A percentile compares a stretch with the other conserved stretches of the same genome.
These are phyloP conservation scores for Chaetogeoica ovagalla DNA, from an alignment of 2,888 invertebrate genomes.

Conservation along the genomic window DNA sequence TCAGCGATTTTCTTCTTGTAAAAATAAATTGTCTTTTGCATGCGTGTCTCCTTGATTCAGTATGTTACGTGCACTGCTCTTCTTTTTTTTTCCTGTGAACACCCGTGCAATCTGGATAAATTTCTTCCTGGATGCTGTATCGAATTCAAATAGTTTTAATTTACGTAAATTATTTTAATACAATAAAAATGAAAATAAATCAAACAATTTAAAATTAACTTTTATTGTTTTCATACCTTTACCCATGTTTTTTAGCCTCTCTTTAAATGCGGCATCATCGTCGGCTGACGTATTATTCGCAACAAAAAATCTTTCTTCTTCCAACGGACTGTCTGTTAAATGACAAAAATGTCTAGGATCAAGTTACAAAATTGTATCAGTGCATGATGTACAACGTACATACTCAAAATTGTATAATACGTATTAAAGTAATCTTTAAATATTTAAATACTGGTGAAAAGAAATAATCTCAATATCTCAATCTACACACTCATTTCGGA, in stretches of 20 bases:
- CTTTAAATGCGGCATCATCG: constrained; percentile 74
- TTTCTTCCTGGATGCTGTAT: constrained; percentile 75
- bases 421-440: too few relatives aligned
- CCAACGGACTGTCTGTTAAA: constrained; percentile 56
- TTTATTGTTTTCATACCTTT: constrained; percentile 64
- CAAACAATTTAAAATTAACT: background rate
- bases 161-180: background rate
- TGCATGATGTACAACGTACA: background rate
- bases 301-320: constrained; percentile 54
- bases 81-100: constrained; percentile 70
- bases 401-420: too few relatives aligned
- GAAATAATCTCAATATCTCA: too few relatives aligned
- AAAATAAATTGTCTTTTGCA: constrained; percentile 56
- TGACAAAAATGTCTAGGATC: background rate
- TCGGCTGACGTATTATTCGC: constrained; percentile 57
- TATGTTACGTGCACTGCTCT: constrained; percentile 52
- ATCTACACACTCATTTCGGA: too few relatives aligned
- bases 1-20: constrained; percentile 55
- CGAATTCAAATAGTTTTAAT: background rate
- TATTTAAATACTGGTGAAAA: too few relatives aligned
- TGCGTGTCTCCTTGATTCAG: constrained; percentile 56
- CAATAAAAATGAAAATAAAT: background rate
- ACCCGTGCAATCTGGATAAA: constrained; percentile 78
- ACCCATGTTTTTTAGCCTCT: constrained; percentile 79
- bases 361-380: background rate